Evolutionary conservation across 1,140 invertebrate genomes (phyloP).

Genomic region (Lepidurus packardi): DNA sequence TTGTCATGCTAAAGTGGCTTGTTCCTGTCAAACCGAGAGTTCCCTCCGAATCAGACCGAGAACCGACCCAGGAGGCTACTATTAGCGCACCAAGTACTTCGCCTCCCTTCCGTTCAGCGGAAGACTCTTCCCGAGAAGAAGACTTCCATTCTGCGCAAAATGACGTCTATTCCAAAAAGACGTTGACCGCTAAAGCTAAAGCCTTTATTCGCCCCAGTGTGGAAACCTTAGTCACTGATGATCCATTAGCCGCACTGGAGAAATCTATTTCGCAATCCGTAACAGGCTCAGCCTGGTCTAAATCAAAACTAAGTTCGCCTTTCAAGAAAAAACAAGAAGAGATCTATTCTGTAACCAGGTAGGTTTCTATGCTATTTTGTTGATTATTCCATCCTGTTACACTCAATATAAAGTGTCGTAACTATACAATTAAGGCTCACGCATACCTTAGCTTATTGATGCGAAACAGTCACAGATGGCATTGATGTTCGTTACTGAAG

Average conservation of each 20-base stretch:
- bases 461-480: too few relatives aligned
- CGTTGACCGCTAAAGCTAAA: not conserved
- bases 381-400: not conserved
- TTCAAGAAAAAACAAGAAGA: slow-evolving; percentile 12
- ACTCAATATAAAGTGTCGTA: too few relatives aligned
- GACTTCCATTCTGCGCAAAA: not conserved
- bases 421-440: too few relatives aligned
- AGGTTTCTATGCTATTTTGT: not conserved
- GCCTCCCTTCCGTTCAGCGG: not conserved
- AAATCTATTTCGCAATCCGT: slow-evolving; percentile 9
- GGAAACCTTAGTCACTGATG: slow-evolving; percentile 7
- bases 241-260: slow-evolving; percentile 6
- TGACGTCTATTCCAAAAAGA: not conserved
- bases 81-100: not conserved
- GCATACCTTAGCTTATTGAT: too few relatives aligned
- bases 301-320: not conserved
- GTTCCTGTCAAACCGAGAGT: not conserved
- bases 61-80: not conserved
- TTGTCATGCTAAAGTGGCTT: not conserved
- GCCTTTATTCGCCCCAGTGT: not conserved
- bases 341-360: slow-evolving; percentile 4
- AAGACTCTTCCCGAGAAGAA: not conserved
- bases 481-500: too few relatives aligned
- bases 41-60: not conserved
- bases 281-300: slow-evolving; percentile 4